Conservation (phyloP, 2,113 vertebrate species). For the Anarhynchus alexandrinus region DNA sequence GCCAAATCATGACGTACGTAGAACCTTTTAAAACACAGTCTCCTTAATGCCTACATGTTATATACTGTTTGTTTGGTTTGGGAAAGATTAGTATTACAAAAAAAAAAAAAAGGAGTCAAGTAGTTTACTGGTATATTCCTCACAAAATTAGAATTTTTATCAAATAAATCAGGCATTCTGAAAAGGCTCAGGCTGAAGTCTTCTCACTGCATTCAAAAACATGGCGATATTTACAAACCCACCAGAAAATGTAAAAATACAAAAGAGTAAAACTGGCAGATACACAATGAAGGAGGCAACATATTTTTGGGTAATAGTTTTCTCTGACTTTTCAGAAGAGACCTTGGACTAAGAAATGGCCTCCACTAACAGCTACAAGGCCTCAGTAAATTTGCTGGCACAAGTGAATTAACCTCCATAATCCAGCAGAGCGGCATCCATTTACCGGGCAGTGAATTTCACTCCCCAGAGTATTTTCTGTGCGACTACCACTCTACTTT, state of each 20-base stretch:
- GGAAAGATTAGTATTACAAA: not conserved
- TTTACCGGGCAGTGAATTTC: not conserved
- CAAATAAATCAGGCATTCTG: not conserved
- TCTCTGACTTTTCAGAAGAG: not conserved
- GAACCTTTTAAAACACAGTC: not conserved
- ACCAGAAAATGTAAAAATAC: not conserved
- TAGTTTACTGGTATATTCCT: not conserved
- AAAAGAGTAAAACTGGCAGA: not conserved
- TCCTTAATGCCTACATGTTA: not conserved
- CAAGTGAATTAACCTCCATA: conserved; percentile 19
- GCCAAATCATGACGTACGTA: not conserved
- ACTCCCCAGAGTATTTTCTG: not conserved
- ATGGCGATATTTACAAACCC: not conserved
- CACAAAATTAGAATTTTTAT: not conserved
- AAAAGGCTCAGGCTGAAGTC: not conserved
- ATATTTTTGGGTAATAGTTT: not conserved
- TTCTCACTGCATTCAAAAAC: not conserved
- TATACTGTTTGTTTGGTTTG: not conserved
- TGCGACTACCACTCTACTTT: not conserved
- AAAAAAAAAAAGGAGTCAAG: not conserved
- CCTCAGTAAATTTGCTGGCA: conserved; percentile 2
- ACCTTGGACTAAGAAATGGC: not conserved
- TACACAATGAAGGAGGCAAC: not conserved
- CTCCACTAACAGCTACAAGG: not conserved
- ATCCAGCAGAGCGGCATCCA: not conserved